phyloP scores from a whole-genome alignment of 2,888 invertebrate genomes.

The Caenorhabditis sp. region DNA sequence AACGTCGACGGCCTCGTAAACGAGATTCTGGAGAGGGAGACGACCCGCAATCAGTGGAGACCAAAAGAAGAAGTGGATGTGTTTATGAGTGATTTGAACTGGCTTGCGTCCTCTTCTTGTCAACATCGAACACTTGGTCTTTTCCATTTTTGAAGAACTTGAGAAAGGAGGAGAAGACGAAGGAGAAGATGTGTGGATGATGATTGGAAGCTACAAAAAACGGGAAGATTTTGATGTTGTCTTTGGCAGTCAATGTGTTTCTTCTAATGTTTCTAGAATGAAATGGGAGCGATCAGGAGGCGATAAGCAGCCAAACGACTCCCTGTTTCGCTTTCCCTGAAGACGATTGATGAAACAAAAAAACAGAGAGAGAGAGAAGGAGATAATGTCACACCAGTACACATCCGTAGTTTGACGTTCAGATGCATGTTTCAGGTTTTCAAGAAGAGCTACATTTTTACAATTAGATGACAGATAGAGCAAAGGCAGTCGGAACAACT shows the following conservation, averaged over 20 bases:
- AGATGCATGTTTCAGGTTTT: too few relatives aligned
- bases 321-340: not conserved
- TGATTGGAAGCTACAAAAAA: not conserved
- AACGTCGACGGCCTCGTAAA: not conserved
- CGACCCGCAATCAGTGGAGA: slow-evolving; percentile 39
- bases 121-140: slow-evolving; percentile 17
- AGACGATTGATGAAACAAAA: not conserved
- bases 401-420: not conserved
- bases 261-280: slow-evolving; percentile 42
- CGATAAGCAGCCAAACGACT: slow-evolving; percentile 14
- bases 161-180: not conserved
- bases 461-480: too few relatives aligned
- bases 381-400: not conserved
- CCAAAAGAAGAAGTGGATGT: slow-evolving; percentile 3
- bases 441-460: too few relatives aligned
- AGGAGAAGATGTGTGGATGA: too few relatives aligned
- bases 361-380: not conserved
- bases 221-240: slow-evolving; percentile 16
- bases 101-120: slow-evolving; percentile 15
- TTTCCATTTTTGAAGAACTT: slow-evolving; percentile 10
- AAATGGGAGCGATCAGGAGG: slow-evolving; percentile 14
- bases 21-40: slow-evolving; percentile 8
- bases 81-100: slow-evolving; percentile 27
- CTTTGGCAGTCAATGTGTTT: too few relatives aligned
- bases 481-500: too few relatives aligned